Percentiles rank a stretch among this genome's conserved stretches.
Evolutionary conservation across 2,888 invertebrate species (phyloP).

Genomic region (Dorcus parallelipipedus): DNA sequence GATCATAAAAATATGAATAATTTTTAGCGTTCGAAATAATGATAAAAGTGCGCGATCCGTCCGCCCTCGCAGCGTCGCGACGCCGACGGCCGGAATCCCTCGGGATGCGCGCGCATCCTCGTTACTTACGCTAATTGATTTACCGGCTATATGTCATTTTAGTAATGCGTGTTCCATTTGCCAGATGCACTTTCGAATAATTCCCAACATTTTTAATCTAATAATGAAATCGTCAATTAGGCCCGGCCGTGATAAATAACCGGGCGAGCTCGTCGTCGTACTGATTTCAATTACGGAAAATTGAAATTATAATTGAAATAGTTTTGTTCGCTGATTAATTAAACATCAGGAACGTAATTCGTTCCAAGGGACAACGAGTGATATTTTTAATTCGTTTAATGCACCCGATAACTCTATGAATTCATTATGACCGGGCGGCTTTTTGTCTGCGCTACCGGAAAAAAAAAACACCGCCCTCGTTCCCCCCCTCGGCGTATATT

Average conservation of each 20-base stretch:
- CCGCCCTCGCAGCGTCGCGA: background rate
- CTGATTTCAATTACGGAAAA: slow-evolving; percentile 41
- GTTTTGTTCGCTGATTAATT: slow-evolving; percentile 36
- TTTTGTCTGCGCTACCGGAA: background rate
- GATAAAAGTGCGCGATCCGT: background rate
- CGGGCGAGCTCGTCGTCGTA: slow-evolving; percentile 24
- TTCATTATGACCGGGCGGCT: slow-evolving; percentile 12
- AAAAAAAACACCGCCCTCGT: slow-evolving; percentile 2
- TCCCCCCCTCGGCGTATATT: background rate
- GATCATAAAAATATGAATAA: background rate
- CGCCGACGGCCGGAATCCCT: background rate
- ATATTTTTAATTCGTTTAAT: slow-evolving; percentile 19
- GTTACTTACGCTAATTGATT: slow-evolving; percentile 42
- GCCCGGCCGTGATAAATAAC: slow-evolving; percentile 32
- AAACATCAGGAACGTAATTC: slow-evolving; percentile 26
- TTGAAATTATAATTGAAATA: slow-evolving; percentile 41
- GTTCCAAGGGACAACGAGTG: slow-evolving; percentile 7
- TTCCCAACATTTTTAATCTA: slow-evolving; percentile 41
- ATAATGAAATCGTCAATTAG: slow-evolving; percentile 43
- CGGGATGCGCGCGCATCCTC: slow-evolving; percentile 21
- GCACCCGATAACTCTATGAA: slow-evolving; percentile 11
- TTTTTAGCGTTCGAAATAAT: background rate
- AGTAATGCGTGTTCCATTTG: slow-evolving; percentile 40
- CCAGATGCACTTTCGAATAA: slow-evolving; percentile 37
- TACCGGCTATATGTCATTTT: slow-evolving; percentile 39